A percentile compares a stretch with the other conserved stretches of the same genome.
Conservation (phyloP, 2,797 vertebrate species). For the Neolamprologus multifasciatus region DNA sequence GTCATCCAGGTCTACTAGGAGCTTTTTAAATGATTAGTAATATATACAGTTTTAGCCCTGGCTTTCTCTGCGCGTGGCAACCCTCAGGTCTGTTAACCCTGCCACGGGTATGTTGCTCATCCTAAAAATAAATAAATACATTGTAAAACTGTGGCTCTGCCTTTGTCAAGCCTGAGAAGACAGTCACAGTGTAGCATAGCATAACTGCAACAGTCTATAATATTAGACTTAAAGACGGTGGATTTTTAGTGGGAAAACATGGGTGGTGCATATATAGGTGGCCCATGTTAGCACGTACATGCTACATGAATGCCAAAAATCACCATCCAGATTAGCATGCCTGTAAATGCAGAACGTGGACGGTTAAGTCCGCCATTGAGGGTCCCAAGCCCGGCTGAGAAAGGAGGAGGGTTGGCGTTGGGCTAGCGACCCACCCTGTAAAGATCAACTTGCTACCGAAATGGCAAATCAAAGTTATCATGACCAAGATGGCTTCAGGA, state of each 20-base stretch:
- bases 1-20: background rate
- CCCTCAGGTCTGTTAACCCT: background rate
- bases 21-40: background rate
- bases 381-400: background rate
- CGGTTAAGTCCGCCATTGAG: background rate
- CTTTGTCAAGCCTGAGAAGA: too few species aligned
- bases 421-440: background rate
- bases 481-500: background rate
- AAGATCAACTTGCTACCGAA: background rate
- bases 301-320: background rate
- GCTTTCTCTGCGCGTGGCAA: background rate
- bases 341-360: background rate
- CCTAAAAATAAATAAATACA: background rate
- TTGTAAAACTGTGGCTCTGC: background rate
- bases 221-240: background rate
- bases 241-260: background rate
- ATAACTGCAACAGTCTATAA: fast-evolving
- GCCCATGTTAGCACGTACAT: background rate
- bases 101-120: background rate
- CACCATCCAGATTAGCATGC: background rate
- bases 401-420: background rate
- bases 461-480: background rate
- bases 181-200: background rate
- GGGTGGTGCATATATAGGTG: background rate
- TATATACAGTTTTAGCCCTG: background rate